Evolutionary conservation across 2,113 vertebrate species (phyloP).

Genomic region (Lipotes vexillifer): DNA sequence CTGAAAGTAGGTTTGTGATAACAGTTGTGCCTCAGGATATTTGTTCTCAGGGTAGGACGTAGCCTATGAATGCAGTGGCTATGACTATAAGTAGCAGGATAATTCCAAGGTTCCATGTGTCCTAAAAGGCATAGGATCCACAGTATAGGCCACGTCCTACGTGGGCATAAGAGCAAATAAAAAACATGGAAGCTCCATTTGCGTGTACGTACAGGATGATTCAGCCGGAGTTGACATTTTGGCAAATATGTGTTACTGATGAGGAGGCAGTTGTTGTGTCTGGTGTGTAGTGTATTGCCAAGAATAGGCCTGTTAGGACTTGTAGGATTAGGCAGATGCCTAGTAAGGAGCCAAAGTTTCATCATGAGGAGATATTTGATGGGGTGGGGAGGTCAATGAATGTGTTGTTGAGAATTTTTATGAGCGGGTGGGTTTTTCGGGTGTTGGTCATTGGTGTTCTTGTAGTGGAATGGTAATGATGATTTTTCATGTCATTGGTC

Average conservation of each 20-base stretch:
- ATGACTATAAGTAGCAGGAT: background rate
- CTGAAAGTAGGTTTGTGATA: no score
- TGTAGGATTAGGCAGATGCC: background rate
- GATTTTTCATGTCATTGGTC: background rate
- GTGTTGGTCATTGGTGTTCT: background rate
- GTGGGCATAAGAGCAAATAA: background rate
- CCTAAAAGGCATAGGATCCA: background rate
- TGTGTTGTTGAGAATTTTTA: background rate
- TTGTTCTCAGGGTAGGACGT: no score
- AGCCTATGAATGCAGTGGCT: slow-evolving; percentile 30
- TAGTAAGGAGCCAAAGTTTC: background rate
- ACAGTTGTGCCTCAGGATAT: no score
- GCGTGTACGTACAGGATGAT: background rate
- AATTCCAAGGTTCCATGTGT: slow-evolving; percentile 49
- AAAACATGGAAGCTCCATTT: background rate
- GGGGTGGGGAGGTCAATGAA: background rate
- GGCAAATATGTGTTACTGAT: background rate
- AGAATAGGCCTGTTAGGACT: background rate
- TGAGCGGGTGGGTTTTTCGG: background rate
- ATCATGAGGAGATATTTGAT: background rate
- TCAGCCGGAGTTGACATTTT: background rate
- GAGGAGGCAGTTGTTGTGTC: background rate
- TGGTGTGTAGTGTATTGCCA: no score
- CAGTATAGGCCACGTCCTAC: background rate
- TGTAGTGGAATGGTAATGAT: background rate